Base-by-base conservation (phyloP, 2,888 invertebrate genomes). In the Spatulosminthurus flaviceps region DNA sequence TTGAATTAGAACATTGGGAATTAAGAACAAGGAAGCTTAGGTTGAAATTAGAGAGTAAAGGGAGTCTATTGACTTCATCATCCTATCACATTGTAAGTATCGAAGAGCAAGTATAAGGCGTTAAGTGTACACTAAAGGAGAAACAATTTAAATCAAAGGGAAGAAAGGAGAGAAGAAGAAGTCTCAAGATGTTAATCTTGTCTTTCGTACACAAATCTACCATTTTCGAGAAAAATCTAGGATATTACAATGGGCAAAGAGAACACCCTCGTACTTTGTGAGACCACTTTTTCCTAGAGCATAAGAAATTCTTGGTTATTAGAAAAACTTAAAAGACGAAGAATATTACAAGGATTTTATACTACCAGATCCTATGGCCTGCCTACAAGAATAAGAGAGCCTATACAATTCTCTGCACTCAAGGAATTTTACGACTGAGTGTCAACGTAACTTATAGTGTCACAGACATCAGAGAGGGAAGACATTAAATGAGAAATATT, bases 401-500 rank as follows among this genome's bases (percentile, higher is more conserved):
- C 34, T 34, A 34, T 34, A 34, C 34, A 9, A 9, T 7, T 34
- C 34, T 9, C 34, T 34, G 34, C 34, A 34, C 9, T 7, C 34
- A 34, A 11, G 16, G n/a, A 19, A 19, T 51, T 51, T 51, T 51
- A 51, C 51, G 51, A 51, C 51, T n/a, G 51, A 51, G 51, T 51
- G 51, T 51, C 51, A 51, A 51, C 51, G 51, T 51, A 13, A 51
- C 51, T n/a, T 51, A 51, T 16, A 51, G n/a, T 51, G 51, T 51
- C 51, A 34, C 34, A 34, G 34, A 34, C 34, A 51, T 51, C 7
- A 19, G 51, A 51, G 16, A n/a, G 7, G 16, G n/a, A 51, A 19
- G 51, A 51, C 51, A 51, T 51, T 51, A 51, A 51, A 51, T 51
- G 51, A 51, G n/a, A 51, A 51, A 51, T 51, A 51, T 51, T 51